Base-by-base conservation (phyloP, 2,113 vertebrate species). In the Parotia lawesii region DNA sequence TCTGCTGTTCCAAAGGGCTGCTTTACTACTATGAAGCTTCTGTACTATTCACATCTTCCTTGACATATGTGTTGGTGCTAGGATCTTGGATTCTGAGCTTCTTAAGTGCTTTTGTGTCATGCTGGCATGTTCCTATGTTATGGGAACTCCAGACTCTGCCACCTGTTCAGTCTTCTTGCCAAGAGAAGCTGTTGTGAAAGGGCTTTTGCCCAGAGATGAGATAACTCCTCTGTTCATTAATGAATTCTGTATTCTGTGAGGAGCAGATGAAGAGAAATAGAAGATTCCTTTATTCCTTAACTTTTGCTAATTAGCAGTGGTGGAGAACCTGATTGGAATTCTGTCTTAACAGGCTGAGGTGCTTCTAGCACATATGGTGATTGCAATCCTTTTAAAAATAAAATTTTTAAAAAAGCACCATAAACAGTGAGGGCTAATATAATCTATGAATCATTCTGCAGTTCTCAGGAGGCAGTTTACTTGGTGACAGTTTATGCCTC, bases 91-190 rank as follows among this genome's bases (percentile, higher is more conserved):
- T 93, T 94, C 40, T 65, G 85, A 94, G 84, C 66, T 92, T 40
- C 95, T 89, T 60, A 71, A 92, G 81, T 3, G 2, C 71, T 93
- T 92, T 57, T 91, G 54, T 92, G 77, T 75, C 84, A 66, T 94
- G 84, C 80, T 95, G 93, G 93, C 72, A 40, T 85, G 77, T 82
- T 93, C 37, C 66, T 82, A 4, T 92, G 54, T 89, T 93, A 35
- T 62, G 93, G 89, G 84, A 96, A 87, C 87, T 94, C 87, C 81
- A 96, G 81, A 93, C 81, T 96, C 44, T 75, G 54, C 93, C 94
- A 94, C 93, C 95, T 95, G 94, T 85, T 95, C 62, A 57, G 33
- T 66, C 21, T 74, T 54, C 50, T 72, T 95, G 94, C 91, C 89
- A 94, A 89, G 77, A 87, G 91, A 82, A 67, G 73, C 84, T 87